A percentile compares a stretch with the other conserved stretches of the same genome.
Conservation (phyloP, 1,140 invertebrate species). For the Limonius californicus region DNA sequence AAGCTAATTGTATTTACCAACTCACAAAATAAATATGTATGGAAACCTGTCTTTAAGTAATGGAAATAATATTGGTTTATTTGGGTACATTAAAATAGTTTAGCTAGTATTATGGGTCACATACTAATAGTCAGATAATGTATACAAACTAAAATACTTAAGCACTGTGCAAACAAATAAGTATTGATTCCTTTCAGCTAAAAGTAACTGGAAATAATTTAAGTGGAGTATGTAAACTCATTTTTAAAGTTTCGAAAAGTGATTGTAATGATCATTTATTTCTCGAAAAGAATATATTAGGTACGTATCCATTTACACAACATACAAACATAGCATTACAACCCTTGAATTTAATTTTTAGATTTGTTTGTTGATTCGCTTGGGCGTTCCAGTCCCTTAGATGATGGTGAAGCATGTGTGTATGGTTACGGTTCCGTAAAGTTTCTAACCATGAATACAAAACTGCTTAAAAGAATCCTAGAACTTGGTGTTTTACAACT, state of each 20-base stretch:
- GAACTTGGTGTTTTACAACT: conserved; percentile 69
- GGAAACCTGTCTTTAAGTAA: too few relatives aligned
- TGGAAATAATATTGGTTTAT: too few relatives aligned
- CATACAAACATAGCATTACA: not conserved
- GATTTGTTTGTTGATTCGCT: conserved; percentile 70
- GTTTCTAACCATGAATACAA: conserved; percentile 72
- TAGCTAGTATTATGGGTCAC: too few relatives aligned
- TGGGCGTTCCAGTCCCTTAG: conserved; percentile 64
- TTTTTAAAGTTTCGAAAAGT: conserved; percentile 79
- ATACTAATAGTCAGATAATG: too few relatives aligned
- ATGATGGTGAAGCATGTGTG: conserved; percentile 74
- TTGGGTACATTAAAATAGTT: too few relatives aligned
- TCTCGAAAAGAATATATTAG: conserved; percentile 62
- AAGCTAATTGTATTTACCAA: too few relatives aligned
- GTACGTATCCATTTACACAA: conserved; percentile 42
- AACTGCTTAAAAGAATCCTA: conserved; percentile 56
- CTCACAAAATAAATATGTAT: too few relatives aligned
- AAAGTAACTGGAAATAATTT: conserved; percentile 75
- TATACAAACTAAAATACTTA: too few relatives aligned
- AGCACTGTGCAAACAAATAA: not conserved
- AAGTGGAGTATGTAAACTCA: conserved; percentile 76
- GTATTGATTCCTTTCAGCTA: conserved; percentile 55
- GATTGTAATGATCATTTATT: conserved; percentile 77
- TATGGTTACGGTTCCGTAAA: conserved; percentile 82
- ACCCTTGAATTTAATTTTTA: conserved; percentile 44